phyloP scores from a whole-genome alignment of 2,113 vertebrate genomes.

The Podiceps cristatus region DNA sequence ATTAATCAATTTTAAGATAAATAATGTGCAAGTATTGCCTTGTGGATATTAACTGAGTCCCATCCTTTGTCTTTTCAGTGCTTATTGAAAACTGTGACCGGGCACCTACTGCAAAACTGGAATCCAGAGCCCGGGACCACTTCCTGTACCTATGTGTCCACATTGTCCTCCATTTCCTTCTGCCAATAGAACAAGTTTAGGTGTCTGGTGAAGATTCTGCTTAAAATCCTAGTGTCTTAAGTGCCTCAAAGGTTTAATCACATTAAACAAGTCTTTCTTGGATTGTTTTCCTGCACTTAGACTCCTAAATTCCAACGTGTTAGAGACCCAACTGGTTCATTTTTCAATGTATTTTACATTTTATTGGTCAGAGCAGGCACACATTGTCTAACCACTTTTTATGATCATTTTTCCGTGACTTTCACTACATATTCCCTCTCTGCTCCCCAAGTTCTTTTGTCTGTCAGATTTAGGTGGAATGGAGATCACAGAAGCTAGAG shows the following conservation, averaged over 20 bases:
- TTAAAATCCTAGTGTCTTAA: background rate
- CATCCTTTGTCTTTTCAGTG: background rate
- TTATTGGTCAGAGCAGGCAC: background rate
- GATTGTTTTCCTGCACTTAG: background rate
- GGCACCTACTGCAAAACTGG: background rate
- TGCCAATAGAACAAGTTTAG: background rate
- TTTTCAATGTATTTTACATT: background rate
- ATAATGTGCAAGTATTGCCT: background rate
- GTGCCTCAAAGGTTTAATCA: background rate
- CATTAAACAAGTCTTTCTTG: background rate
- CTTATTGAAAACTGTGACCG: background rate
- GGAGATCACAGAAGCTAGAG: background rate
- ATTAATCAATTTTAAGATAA: background rate
- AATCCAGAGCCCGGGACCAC: background rate
- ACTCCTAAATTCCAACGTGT: background rate
- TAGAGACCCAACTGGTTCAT: background rate
- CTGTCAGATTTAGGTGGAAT: background rate
- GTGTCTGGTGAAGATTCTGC: background rate
- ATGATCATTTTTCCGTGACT: background rate
- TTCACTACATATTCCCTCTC: background rate
- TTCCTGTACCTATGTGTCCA: background rate
- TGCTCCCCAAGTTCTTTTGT: background rate
- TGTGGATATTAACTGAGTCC: background rate
- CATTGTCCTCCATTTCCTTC: background rate
- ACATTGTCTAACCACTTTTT: background rate